Evolutionary conservation across 2,888 invertebrate species (phyloP).

Genomic region (Periphyllus acericola): DNA sequence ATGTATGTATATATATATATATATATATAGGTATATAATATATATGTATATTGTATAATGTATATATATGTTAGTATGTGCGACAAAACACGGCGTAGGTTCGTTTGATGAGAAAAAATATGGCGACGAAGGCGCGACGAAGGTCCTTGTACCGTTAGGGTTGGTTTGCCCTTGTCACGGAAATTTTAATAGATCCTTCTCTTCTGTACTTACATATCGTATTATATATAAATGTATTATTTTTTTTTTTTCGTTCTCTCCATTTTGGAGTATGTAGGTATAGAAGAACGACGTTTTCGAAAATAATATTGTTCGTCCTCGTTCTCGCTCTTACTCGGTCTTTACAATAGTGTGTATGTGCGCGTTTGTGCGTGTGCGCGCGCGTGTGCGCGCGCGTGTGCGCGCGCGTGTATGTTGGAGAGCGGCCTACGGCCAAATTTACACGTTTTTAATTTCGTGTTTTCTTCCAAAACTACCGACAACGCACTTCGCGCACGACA

Average conservation of each 20-base stretch:
- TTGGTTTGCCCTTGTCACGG: constrained; percentile 44
- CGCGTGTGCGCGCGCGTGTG: too few relatives aligned
- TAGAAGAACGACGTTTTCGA: not conserved
- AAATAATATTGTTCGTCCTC: not conserved
- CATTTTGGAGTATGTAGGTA: not conserved
- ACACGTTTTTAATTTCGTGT: not conserved
- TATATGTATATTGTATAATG: too few relatives aligned
- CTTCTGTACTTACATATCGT: not conserved
- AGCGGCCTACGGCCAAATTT: not conserved
- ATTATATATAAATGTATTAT: not conserved
- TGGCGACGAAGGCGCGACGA: not conserved
- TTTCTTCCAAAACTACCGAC: not conserved
- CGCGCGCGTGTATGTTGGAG: not conserved
- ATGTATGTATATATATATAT: not conserved
- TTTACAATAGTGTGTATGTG: too few relatives aligned
- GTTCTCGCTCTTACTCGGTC: too few relatives aligned
- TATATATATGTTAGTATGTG: not conserved
- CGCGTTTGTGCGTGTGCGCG: too few relatives aligned
- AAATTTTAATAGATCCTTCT: constrained; percentile 1
- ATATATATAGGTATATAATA: too few relatives aligned
- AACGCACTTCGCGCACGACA: too few relatives aligned
- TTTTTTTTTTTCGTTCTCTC: not conserved
- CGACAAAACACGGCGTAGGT: not conserved
- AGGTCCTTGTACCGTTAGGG: constrained; percentile 40
- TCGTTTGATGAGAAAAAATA: constrained; percentile 25